phyloP scores from a whole-genome alignment of 1,140 invertebrate genomes.

The Macrotrachela quadricornifera region DNA sequence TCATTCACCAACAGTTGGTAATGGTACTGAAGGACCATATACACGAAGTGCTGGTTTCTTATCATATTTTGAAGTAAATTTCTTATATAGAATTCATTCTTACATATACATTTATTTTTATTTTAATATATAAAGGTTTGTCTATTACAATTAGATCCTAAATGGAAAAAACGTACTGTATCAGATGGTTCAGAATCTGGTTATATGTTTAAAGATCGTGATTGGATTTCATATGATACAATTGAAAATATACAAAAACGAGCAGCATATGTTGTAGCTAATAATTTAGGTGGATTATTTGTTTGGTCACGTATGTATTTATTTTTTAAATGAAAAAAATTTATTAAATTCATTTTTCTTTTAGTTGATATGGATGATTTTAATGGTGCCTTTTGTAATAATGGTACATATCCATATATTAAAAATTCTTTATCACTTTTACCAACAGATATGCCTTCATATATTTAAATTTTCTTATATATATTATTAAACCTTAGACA shows the following conservation, averaged over 20 bases:
- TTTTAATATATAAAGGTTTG: too few species aligned
- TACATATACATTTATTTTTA: too few species aligned
- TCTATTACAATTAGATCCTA: too few species aligned
- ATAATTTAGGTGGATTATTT: constrained; percentile 29
- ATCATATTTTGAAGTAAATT: constrained; percentile 50
- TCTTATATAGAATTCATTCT: too few species aligned
- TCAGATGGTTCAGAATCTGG: constrained; percentile 26
- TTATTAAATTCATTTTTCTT: neutral
- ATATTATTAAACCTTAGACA: too few species aligned
- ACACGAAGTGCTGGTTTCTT: constrained; percentile 70
- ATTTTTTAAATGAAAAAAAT: neutral
- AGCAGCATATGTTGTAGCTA: constrained; percentile 56
- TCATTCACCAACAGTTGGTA: constrained; percentile 48
- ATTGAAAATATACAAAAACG: constrained; percentile 14
- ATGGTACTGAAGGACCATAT: constrained; percentile 53
- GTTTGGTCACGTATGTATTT: constrained; percentile 14
- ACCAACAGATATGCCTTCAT: too few species aligned
- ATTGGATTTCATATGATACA: constrained; percentile 84
- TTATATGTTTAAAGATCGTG: constrained; percentile 58
- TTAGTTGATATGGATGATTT: constrained; percentile 17
- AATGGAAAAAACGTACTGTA: too few species aligned
- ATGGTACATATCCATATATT: constrained; percentile 61
- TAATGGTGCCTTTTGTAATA: constrained; percentile 43
- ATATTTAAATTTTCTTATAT: too few species aligned
- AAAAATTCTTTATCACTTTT: constrained; percentile 34